A percentile compares a stretch with the other conserved stretches of the same genome.
Conservation (phyloP, 92 coral and sea anemone species). For the Heliopora coerulea region DNA sequence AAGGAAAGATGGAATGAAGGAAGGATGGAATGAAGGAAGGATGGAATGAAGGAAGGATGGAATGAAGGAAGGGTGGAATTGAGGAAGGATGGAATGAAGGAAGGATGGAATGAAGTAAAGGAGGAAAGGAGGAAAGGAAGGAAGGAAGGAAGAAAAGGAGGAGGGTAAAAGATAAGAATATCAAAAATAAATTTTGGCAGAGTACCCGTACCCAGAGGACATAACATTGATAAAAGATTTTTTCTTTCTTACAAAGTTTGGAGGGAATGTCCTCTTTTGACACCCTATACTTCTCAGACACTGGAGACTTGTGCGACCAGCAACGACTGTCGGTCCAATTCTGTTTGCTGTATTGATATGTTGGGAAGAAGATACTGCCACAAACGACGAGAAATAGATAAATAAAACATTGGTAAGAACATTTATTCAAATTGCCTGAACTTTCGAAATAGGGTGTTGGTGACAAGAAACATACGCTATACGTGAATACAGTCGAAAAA, state of each 20-base stretch:
- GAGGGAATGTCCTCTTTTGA: constrained; percentile 36
- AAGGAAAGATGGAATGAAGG: background rate
- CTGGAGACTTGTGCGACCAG: constrained; percentile 68
- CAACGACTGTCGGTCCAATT: constrained; percentile 77
- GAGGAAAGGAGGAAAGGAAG: background rate
- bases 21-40: constrained; percentile 10
- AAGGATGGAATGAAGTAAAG: constrained; percentile 4
- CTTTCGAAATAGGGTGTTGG: background rate
- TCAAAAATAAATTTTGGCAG: background rate
- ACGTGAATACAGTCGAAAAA: too few relatives aligned
- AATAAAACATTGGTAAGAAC: background rate
- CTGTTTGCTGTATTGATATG: constrained; percentile 91
- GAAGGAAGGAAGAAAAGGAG: background rate
- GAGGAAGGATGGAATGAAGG: constrained; percentile 7
- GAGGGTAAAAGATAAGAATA: background rate
- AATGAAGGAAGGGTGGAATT: constrained; percentile 1
- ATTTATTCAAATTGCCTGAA: too few relatives aligned
- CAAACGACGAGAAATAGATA: constrained; percentile 29
- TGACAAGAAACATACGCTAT: too few relatives aligned
- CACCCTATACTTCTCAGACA: constrained; percentile 10
- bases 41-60: constrained; percentile 6
- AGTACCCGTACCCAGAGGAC: too few relatives aligned
- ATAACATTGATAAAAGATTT: background rate
- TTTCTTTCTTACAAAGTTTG: constrained; percentile 37
- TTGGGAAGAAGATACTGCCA: constrained; percentile 93